phyloP scores from a whole-genome alignment of 2,888 invertebrate genomes.

The Mamestra brassicae region DNA sequence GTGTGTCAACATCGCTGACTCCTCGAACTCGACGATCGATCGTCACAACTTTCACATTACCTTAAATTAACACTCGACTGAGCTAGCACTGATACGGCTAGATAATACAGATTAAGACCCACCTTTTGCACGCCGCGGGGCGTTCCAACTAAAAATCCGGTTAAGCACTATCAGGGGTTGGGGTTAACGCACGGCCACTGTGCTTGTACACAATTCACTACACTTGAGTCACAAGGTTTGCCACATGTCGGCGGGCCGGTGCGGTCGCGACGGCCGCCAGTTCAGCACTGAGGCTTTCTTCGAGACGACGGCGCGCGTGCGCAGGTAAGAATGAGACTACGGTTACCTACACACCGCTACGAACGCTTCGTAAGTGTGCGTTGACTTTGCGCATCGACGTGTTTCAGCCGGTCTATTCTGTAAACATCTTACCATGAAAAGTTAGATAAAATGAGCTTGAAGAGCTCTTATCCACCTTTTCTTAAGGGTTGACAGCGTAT shows the following conservation, averaged over 20 bases:
- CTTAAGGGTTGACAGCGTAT: neutral
- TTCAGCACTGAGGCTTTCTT: slow-evolving; percentile 89
- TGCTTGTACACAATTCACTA: slow-evolving; percentile 87
- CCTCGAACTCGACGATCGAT: slow-evolving; percentile 85
- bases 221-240: slow-evolving; percentile 86
- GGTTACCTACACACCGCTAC: slow-evolving; percentile 75
- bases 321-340: slow-evolving; percentile 84
- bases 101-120: slow-evolving; percentile 73
- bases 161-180: slow-evolving; percentile 89
- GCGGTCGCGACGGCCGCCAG: slow-evolving; percentile 88
- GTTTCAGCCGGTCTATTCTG: slow-evolving; percentile 51
- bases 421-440: neutral
- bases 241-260: slow-evolving; percentile 87
- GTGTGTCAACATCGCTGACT: slow-evolving; percentile 88
- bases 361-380: slow-evolving; percentile 68
- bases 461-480: neutral
- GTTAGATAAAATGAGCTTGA: neutral
- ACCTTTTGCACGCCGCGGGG: slow-evolving; percentile 87
- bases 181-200: slow-evolving; percentile 89
- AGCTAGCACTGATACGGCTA: slow-evolving; percentile 73
- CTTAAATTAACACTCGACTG: slow-evolving; percentile 86
- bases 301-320: slow-evolving; percentile 84
- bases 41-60: slow-evolving; percentile 90
- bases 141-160: slow-evolving; percentile 87
- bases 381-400: slow-evolving; percentile 63